phyloP scores from a whole-genome alignment of 1,140 invertebrate species.

The Nylanderia fulva region DNA sequence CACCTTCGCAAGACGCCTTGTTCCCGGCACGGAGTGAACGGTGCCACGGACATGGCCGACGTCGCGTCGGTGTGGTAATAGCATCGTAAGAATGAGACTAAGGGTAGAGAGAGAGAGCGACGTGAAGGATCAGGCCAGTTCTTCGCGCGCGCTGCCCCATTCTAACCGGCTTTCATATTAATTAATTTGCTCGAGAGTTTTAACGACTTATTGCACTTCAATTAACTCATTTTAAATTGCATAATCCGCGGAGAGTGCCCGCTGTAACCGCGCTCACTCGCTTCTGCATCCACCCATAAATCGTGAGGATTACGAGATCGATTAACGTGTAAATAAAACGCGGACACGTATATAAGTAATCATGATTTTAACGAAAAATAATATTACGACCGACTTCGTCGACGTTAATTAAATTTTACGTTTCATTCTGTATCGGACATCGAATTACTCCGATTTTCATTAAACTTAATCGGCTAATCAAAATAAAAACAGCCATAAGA shows the following conservation, averaged over 20 bases:
- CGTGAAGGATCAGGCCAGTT: conserved; percentile 22
- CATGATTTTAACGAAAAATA: neutral
- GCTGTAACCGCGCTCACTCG: conserved; percentile 59
- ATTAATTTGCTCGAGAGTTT: conserved; percentile 83
- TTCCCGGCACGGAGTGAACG: conserved; percentile 9
- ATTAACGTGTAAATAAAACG: neutral
- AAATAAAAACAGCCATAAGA: neutral
- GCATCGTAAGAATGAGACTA: conserved; percentile 45
- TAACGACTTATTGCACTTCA: conserved; percentile 83
- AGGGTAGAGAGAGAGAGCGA: neutral
- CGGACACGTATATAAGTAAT: neutral
- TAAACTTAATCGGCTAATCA: neutral
- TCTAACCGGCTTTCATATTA: conserved; percentile 80
- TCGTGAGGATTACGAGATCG: neutral
- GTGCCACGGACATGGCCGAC: conserved; percentile 49
- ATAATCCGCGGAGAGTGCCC: conserved; percentile 69
- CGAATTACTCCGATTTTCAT: neutral
- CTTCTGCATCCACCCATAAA: neutral
- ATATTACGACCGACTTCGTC: neutral
- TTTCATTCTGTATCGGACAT: neutral
- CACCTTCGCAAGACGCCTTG: conserved; percentile 41
- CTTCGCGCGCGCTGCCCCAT: conserved; percentile 49
- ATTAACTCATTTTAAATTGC: conserved; percentile 82
- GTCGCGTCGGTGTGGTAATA: conserved; percentile 54
- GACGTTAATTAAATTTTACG: neutral